Base-by-base conservation (phyloP, 2,113 vertebrate species). In the Centropus bengalensis region DNA sequence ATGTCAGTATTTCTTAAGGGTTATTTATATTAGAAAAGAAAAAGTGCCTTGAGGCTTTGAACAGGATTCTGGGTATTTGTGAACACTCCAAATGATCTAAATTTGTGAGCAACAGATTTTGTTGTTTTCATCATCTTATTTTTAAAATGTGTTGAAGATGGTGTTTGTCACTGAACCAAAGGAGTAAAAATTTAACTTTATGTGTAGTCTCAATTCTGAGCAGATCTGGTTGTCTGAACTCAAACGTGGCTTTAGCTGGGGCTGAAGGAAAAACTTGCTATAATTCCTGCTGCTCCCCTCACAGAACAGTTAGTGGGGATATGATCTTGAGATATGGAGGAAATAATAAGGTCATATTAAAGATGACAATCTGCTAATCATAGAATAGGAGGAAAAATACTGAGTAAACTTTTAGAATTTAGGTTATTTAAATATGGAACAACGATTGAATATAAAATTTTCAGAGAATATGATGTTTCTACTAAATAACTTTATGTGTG, bases 101-200 rank as follows among this genome's bases (percentile, higher is more conserved):
- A 93, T 96, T 79, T 96, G 76, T 68, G 69, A 91, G 82, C 76
- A 95, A 91, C 95, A 97, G 94, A 96, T 94, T 95, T 94, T 94
- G 85, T 88, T 96, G 71, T 40, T 75, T 92, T 84, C 22, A 71
- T 71, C 91, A 94, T 66, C 40, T 95, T 94, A 95, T 96, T 95
- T 96, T 96, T 95, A 90, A 96, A 94, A 84, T 88, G 79, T 79
- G 88, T 83, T 86, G 56, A 82, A 58, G 62, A 95, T 84, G 76
- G 86, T 88, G 58, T 73, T 83, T 89, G 88, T 64, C 76, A 68
- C 32, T 63, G 56, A 93, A 77, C 76, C 38, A 81, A 81, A 90
- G 32, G 47, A 75, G 49, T 90, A 86, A 33, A 30, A 75, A 80
- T 60, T 83, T 90, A 81, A 75, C 86, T 47, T 60, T 81, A 26